Evolutionary conservation across 2,113 vertebrate genomes (phyloP).

Genomic region (Corythoichthys intestinalis): DNA sequence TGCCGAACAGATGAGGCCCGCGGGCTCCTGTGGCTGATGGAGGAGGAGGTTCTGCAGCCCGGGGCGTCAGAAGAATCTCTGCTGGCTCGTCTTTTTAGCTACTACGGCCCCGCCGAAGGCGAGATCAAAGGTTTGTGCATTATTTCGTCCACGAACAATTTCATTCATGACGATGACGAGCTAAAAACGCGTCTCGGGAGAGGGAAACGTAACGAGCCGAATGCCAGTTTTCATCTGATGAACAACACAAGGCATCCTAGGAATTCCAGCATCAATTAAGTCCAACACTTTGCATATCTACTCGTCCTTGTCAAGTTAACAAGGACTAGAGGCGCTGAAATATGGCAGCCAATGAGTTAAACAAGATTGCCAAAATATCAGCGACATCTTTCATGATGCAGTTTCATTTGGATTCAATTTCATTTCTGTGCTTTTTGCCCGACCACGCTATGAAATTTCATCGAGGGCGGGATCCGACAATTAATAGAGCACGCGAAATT

Average conservation of each 20-base stretch:
- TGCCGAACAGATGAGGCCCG: slow-evolving; percentile 84
- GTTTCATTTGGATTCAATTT: background rate
- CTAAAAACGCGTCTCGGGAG: too few species aligned
- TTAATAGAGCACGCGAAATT: background rate
- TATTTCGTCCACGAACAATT: too few species aligned
- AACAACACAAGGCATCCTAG: too few species aligned
- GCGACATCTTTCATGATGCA: background rate
- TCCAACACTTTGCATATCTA: too few species aligned
- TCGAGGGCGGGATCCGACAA: background rate
- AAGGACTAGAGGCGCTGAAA: too few species aligned
- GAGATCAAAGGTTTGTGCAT: slow-evolving; percentile 77
- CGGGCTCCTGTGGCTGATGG: slow-evolving; percentile 92
- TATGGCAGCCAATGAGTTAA: background rate
- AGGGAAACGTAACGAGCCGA: too few species aligned
- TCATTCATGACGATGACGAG: too few species aligned
- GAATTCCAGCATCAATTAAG: too few species aligned
- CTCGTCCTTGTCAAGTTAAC: too few species aligned
- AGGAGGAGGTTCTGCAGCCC: slow-evolving; percentile 87
- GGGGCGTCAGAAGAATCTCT: slow-evolving; percentile 83
- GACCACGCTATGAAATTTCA: background rate
- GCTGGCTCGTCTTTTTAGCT: slow-evolving; percentile 86
- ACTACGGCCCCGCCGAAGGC: slow-evolving; percentile 88
- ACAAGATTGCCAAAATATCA: background rate
- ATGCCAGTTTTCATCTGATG: too few species aligned
- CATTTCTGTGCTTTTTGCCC: background rate